These are phyloP conservation scores for Pandion haliaetus DNA, from an alignment of 2,113 vertebrate genomes.

Conservation along the genomic window DNA sequence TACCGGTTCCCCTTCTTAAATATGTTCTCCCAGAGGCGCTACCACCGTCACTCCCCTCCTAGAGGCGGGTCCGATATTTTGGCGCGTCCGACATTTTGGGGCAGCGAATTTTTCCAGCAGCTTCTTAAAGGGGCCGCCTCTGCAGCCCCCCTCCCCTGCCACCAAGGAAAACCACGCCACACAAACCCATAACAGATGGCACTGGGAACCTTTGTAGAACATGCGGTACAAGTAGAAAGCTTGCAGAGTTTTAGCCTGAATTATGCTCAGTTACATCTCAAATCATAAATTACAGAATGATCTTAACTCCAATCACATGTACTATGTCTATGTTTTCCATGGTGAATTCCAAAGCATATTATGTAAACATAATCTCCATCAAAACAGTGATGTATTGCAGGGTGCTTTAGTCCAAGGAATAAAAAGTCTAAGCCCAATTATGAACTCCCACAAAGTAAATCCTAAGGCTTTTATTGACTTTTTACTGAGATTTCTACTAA, in stretches of 20 bases:
- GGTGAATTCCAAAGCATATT: constrained; percentile 10
- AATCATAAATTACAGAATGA: neutral
- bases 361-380: neutral
- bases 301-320: neutral
- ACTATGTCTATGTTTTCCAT: neutral
- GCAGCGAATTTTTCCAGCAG: no score
- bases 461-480: neutral
- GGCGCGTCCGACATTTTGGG: no score
- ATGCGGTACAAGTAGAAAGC: neutral
- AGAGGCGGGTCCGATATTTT: no score
- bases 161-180: no score
- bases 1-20: no score
- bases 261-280: neutral
- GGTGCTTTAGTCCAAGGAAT: neutral
- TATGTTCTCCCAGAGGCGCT: no score
- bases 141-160: no score
- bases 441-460: neutral
- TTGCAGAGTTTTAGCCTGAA: neutral
- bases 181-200: no score
- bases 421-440: neutral
- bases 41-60: no score
- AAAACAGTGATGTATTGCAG: neutral
- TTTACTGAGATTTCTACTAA: neutral
- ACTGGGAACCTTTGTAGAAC: neutral
- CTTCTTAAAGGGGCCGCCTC: no score